Conservation (phyloP, 2,888 invertebrate genomes). For the Drosophila dives region DNA sequence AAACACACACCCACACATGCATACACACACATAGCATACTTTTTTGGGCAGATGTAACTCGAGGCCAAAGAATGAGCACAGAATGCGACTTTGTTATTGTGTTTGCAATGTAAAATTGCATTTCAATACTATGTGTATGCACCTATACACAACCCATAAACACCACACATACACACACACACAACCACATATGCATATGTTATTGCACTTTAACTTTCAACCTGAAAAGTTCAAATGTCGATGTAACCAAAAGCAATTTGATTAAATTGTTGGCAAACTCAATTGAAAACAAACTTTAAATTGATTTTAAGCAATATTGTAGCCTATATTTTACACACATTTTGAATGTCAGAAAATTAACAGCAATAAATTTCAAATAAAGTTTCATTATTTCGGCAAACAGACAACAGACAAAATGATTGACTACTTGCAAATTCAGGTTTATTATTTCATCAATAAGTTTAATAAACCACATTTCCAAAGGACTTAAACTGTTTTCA, state of each 20-base stretch:
- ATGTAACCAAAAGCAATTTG: background rate
- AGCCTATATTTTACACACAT: background rate
- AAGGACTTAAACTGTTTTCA: constrained; percentile 2
- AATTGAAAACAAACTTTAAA: background rate
- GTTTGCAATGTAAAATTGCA: constrained; percentile 24
- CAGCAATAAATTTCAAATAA: too few species aligned
- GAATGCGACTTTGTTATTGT: constrained; percentile 4
- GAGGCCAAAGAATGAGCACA: constrained; percentile 26
- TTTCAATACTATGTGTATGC: background rate
- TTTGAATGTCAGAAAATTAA: too few species aligned
- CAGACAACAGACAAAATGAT: too few species aligned
- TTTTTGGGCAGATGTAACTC: constrained; percentile 47
- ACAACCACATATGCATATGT: background rate
- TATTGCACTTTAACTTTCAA: background rate
- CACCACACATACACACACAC: background rate
- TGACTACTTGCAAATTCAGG: background rate
- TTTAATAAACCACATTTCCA: constrained; percentile 18
- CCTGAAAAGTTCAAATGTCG: background rate
- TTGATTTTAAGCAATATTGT: background rate
- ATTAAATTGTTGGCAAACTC: background rate
- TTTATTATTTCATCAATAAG: constrained; percentile 26
- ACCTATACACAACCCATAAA: constrained; percentile 5
- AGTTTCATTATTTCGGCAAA: too few species aligned
- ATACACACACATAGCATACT: constrained; percentile 56
- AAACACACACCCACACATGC: background rate